These are phyloP conservation scores for Philaethria dido DNA, from an alignment of 2,888 invertebrate species.

Conservation along the genomic window DNA sequence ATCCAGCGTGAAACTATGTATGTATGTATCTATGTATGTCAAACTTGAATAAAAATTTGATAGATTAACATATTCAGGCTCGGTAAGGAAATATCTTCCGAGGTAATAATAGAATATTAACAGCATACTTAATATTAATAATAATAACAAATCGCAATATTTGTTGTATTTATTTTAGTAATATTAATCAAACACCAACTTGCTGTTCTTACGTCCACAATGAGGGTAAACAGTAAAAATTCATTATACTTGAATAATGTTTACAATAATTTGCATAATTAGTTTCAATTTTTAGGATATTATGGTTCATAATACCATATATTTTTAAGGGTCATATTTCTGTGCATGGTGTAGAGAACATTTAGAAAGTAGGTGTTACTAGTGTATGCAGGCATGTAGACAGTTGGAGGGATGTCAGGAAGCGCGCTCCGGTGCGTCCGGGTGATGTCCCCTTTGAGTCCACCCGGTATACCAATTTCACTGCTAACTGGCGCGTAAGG, in stretches of 20 bases:
- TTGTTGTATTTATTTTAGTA: neutral
- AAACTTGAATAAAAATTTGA: no score
- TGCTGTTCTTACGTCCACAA: constrained; percentile 1
- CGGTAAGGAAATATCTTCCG: no score
- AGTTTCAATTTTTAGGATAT: constrained; percentile 2
- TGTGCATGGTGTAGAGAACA: constrained; percentile 7
- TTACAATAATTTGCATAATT: constrained; percentile 30
- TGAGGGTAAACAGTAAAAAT: constrained; percentile 27
- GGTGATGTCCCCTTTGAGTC: constrained; percentile 74
- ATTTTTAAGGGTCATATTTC: constrained; percentile 12
- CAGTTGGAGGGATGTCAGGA: constrained; percentile 63
- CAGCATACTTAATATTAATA: neutral
- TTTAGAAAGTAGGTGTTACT: constrained; percentile 34
- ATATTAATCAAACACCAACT: neutral
- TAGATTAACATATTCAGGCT: no score
- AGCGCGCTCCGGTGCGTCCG: constrained; percentile 72
- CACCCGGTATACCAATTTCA: constrained; percentile 70
- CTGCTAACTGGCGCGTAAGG: constrained; percentile 69
- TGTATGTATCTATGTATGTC: no score
- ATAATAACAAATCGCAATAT: neutral
- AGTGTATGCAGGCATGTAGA: constrained; percentile 50
- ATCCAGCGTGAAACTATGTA: no score
- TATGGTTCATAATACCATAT: constrained; percentile 14
- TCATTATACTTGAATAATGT: constrained; percentile 27
- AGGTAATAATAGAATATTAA: no score